Conservation (phyloP, 2,113 vertebrate species). For the Cyphomyrus plagiostoma region DNA sequence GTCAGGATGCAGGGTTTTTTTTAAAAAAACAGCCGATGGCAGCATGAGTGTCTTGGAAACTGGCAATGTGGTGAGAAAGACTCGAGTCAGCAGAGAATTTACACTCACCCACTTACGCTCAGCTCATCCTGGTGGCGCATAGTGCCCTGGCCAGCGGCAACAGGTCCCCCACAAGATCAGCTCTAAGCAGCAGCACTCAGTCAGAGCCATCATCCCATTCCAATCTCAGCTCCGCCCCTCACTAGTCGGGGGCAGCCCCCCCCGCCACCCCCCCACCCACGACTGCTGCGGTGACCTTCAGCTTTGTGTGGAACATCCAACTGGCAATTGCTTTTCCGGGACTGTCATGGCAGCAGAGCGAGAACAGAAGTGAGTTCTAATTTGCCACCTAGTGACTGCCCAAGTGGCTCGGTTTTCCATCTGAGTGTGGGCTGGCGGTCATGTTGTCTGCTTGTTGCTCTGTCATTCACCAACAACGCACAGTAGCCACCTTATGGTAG, state of each 20-base stretch:
- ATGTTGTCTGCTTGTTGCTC: background rate
- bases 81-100: background rate
- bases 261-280: background rate
- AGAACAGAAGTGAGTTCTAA: background rate
- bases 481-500: background rate
- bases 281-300: background rate
- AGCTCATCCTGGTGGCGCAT: background rate
- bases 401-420: background rate
- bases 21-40: background rate
- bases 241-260: too few relatives aligned
- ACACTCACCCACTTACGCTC: background rate
- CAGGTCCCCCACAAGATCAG: background rate
- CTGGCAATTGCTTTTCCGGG: background rate
- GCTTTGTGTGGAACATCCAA: background rate
- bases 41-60: slow-evolving; percentile 7
- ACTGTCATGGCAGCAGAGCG: background rate
- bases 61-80: background rate
- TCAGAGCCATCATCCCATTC: background rate
- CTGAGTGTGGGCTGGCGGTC: background rate
- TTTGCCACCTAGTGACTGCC: background rate
- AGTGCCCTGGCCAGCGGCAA: background rate
- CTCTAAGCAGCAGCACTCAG: too few relatives aligned
- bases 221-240: background rate
- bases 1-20: background rate
- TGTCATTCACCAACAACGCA: background rate